Evolutionary conservation across 2,888 invertebrate genomes (phyloP).

Genomic region (Temnothorax unifasciatus): DNA sequence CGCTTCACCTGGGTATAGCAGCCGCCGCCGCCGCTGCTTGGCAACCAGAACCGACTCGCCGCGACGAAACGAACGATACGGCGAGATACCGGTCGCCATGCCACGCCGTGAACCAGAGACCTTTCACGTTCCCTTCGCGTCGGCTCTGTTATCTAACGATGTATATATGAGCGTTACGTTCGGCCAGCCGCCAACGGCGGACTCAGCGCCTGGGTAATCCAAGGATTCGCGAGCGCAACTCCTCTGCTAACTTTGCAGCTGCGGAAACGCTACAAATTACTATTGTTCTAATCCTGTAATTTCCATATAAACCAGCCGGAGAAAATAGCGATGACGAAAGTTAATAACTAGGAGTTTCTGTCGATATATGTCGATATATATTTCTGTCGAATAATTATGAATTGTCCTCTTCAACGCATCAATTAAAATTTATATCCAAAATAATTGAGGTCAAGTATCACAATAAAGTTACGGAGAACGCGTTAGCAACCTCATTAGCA

Average conservation of each 20-base stretch:
- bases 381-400: not conserved
- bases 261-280: not conserved
- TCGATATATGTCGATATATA: too few species aligned
- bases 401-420: not conserved
- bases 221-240: slow-evolving; percentile 32
- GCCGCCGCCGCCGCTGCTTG: slow-evolving; percentile 25
- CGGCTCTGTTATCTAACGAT: slow-evolving; percentile 51
- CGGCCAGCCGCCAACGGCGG: not conserved
- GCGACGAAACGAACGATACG: slow-evolving; percentile 47
- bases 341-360: not conserved
- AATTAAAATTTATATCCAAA: not conserved
- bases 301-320: not conserved
- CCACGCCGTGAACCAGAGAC: slow-evolving; percentile 57
- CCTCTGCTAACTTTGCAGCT: not conserved
- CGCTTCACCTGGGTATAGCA: slow-evolving; percentile 33
- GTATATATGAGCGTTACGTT: slow-evolving; percentile 18
- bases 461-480: not conserved
- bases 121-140: slow-evolving; percentile 52
- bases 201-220: not conserved
- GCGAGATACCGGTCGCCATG: slow-evolving; percentile 54
- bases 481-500: too few species aligned
- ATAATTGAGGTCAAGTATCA: not conserved
- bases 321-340: not conserved
- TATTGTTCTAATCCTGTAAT: not conserved
- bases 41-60: slow-evolving; percentile 52